Percentiles rank a stretch among this genome's conserved stretches.
These are phyloP conservation scores for Trachops cirrhosus DNA, from an alignment of 2,797 vertebrate genomes.

Conservation along the genomic window DNA sequence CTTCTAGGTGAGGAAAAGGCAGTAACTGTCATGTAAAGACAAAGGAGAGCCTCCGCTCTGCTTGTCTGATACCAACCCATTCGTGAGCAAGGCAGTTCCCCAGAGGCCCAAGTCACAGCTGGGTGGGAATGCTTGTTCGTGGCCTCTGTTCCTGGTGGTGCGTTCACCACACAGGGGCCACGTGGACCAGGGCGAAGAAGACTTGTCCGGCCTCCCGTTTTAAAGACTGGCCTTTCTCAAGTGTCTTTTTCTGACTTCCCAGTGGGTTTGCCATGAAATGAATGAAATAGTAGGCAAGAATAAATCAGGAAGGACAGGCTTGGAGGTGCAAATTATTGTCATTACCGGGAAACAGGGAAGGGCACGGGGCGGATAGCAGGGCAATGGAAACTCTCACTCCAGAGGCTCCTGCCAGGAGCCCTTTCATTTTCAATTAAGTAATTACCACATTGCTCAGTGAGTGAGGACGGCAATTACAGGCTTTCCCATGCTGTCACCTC, in stretches of 20 bases:
- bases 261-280: neutral
- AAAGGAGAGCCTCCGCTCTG: neutral
- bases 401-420: neutral
- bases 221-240: neutral
- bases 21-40: neutral
- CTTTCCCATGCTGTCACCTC: neutral
- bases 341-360: neutral
- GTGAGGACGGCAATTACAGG: too few species aligned
- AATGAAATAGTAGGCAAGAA: neutral
- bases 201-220: neutral
- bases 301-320: neutral
- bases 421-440: neutral
- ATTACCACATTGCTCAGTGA: neutral
- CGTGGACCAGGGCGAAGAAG: neutral
- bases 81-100: neutral
- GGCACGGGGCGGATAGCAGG: neutral
- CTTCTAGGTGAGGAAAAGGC: neutral
- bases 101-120: neutral
- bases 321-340: neutral
- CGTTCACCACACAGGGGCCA: rapidly evolving
- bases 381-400: neutral
- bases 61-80: neutral
- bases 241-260: neutral
- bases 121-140: neutral
- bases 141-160: neutral